Evolutionary conservation across 2,113 vertebrate genomes (phyloP).

Genomic region (Rhinogobius similis): DNA sequence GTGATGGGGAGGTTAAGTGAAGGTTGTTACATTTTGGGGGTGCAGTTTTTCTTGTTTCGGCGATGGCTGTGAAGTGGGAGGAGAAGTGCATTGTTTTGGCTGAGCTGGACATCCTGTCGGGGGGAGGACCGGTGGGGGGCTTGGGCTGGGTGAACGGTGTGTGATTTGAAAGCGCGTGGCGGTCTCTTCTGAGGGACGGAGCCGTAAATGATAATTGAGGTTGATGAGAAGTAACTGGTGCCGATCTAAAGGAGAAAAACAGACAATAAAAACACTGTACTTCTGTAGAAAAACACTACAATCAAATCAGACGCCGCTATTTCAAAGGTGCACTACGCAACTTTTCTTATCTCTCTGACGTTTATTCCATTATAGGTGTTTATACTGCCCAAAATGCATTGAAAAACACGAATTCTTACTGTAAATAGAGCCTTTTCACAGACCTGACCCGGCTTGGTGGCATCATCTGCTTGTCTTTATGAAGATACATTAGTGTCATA

Average conservation of each 20-base stretch:
- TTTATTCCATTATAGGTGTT: too few species aligned
- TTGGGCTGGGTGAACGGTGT: slow-evolving; percentile 21
- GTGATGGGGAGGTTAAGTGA: background rate
- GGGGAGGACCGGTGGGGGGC: slow-evolving; percentile 24
- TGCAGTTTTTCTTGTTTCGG: slow-evolving; percentile 4
- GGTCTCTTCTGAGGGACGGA: slow-evolving; percentile 15
- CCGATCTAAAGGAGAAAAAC: slow-evolving; percentile 18
- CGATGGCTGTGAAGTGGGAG: background rate
- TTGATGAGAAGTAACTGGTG: slow-evolving; percentile 21
- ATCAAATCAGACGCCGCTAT: too few species aligned
- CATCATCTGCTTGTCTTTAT: too few species aligned
- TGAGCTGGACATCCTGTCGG: slow-evolving; percentile 5
- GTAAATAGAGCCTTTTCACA: too few species aligned
- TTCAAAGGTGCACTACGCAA: too few species aligned
- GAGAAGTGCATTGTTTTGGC: background rate
- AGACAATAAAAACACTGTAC: background rate
- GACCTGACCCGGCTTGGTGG: too few species aligned
- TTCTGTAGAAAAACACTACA: too few species aligned
- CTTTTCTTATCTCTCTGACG: too few species aligned
- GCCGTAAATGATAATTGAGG: background rate
- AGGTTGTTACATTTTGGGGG: background rate
- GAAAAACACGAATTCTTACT: too few species aligned
- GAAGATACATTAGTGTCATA: too few species aligned
- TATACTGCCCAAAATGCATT: too few species aligned
- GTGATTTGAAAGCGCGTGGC: slow-evolving; percentile 22